Conservation (phyloP, 2,113 vertebrate genomes). For the Rhagologus leucostigma region DNA sequence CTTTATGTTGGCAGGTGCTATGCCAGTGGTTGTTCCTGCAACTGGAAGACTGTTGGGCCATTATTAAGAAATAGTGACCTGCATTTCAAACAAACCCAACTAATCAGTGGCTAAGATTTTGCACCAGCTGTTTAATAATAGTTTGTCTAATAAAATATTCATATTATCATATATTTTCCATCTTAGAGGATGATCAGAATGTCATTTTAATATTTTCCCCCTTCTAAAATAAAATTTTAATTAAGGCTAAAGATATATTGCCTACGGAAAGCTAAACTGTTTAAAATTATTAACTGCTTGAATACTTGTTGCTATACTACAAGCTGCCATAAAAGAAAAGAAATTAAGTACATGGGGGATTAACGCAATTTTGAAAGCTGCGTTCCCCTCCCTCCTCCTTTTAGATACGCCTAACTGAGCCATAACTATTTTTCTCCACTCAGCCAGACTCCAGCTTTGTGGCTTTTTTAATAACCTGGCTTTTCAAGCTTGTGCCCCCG, state of each 20-base stretch:
- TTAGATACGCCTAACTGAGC: conserved; percentile 86
- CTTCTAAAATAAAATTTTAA: conserved; percentile 76
- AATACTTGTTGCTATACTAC: conserved; percentile 84
- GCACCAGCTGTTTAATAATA: conserved; percentile 63
- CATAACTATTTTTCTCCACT: conserved; percentile 88
- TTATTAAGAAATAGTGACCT: conserved; percentile 53
- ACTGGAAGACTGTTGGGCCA: background rate
- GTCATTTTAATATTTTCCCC: conserved; percentile 73
- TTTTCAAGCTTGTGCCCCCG: conserved; percentile 86
- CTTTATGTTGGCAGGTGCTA: background rate
- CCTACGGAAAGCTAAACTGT: conserved; percentile 76
- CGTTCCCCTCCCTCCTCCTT: conserved; percentile 78
- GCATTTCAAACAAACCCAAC: conserved; percentile 1
- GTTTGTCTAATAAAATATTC: conserved; percentile 77
- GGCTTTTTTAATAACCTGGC: conserved; percentile 94
- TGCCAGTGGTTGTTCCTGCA: background rate
- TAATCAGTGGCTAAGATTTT: background rate
- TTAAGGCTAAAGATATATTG: conserved; percentile 76
- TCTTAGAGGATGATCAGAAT: conserved; percentile 64
- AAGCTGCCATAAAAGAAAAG: conserved; percentile 79
- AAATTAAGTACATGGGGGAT: conserved; percentile 92
- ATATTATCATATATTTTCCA: conserved; percentile 71
- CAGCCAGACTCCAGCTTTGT: conserved; percentile 91
- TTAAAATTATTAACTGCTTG: conserved; percentile 81
- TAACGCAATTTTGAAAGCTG: conserved; percentile 88